phyloP scores from a whole-genome alignment of 2,888 invertebrate genomes.

The Tortricodes alternella region DNA sequence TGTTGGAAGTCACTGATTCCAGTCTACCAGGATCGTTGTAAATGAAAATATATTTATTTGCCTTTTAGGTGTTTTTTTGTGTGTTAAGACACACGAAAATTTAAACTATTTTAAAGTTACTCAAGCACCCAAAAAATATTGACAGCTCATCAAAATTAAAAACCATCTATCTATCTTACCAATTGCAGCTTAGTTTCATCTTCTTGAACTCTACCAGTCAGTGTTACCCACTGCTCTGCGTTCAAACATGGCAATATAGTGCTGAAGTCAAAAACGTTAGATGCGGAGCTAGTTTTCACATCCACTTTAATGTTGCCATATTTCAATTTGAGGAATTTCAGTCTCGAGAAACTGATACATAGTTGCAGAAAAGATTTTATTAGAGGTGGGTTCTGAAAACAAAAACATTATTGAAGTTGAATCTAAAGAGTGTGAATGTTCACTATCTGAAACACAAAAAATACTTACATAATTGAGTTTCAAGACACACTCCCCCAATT shows the following conservation, averaged over 20 bases:
- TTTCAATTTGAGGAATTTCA: conserved; percentile 68
- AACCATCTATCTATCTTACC: conserved; percentile 49
- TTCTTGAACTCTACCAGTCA: conserved; percentile 49
- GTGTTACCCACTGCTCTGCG: conserved; percentile 55
- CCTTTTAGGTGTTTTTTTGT: too few species aligned
- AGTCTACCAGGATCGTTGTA: too few species aligned
- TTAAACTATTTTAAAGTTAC: too few species aligned
- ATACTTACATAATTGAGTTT: conserved; percentile 66
- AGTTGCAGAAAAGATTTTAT: conserved; percentile 58
- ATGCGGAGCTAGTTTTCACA: conserved; percentile 35
- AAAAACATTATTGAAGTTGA: conserved; percentile 1
- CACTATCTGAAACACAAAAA: not conserved
- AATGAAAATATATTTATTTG: too few species aligned
- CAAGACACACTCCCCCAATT: conserved; percentile 59
- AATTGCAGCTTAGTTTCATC: conserved; percentile 49
- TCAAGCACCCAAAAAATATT: too few species aligned
- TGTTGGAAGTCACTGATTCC: too few species aligned
- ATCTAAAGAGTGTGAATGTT: not conserved
- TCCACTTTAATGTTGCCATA: conserved; percentile 63
- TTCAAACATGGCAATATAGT: conserved; percentile 61
- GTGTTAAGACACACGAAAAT: too few species aligned
- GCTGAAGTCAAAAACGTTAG: conserved; percentile 54
- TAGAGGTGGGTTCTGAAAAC: conserved; percentile 62
- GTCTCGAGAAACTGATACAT: conserved; percentile 56
- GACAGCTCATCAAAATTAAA: not conserved